phyloP scores from a whole-genome alignment of 2,113 vertebrate genomes.

The Odontesthes bonariensis region DNA sequence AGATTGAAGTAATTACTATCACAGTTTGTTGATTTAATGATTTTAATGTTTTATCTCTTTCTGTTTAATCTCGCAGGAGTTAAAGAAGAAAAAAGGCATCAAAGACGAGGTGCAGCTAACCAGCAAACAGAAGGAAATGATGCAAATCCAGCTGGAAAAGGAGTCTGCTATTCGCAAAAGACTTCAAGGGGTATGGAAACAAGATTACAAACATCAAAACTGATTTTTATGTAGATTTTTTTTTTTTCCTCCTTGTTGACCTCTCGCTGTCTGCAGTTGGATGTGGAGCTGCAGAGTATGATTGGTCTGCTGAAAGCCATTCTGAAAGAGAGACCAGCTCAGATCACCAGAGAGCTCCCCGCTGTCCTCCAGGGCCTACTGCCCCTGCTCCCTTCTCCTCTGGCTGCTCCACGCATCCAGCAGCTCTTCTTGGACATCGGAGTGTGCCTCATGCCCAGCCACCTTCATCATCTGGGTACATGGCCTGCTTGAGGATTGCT shows the following conservation, averaged over 20 bases:
- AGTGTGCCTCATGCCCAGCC: constrained; percentile 88
- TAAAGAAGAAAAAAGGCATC: constrained; percentile 97
- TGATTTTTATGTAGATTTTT: rapidly evolving
- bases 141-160: constrained; percentile 92
- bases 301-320: constrained; percentile 87
- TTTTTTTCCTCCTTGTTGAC: neutral
- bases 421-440: constrained; percentile 89
- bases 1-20: neutral
- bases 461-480: constrained; percentile 89
- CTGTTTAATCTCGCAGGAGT: constrained; percentile 83
- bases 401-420: constrained; percentile 90
- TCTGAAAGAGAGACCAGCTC: constrained; percentile 84
- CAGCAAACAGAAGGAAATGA: constrained; percentile 96
- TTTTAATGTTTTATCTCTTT: neutral
- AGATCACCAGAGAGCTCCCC: constrained; percentile 91
- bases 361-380: constrained; percentile 86
- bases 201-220: neutral
- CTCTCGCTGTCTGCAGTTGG: constrained; percentile 83
- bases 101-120: constrained; percentile 96
- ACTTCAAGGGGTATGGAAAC: constrained; percentile 83
- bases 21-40: neutral
- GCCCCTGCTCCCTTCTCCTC: constrained; percentile 91
- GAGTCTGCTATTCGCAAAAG: constrained; percentile 89
- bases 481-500: neutral
- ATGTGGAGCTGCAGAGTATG: constrained; percentile 86